These are phyloP conservation scores for Anniella stebbinsi DNA, from an alignment of 2,797 vertebrate species.

Conservation along the genomic window DNA sequence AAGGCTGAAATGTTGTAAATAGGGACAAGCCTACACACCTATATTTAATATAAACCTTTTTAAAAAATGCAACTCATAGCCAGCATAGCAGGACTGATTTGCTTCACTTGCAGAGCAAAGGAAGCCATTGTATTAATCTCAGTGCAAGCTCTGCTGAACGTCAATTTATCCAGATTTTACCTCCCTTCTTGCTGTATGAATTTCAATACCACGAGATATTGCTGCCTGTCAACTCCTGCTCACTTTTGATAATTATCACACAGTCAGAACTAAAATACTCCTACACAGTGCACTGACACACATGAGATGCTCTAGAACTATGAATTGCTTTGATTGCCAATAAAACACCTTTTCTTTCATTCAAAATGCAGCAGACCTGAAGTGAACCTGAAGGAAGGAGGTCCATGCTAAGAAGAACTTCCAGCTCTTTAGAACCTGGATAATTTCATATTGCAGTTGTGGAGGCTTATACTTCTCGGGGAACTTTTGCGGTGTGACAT, in stretches of 20 bases:
- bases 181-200: constrained; percentile 25
- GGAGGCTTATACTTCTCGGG: constrained; percentile 43
- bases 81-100: neutral
- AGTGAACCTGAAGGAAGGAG: constrained; percentile 51
- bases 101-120: constrained; percentile 4
- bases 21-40: neutral
- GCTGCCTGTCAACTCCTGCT: constrained; percentile 15
- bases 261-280: constrained; percentile 49
- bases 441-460: constrained; percentile 24
- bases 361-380: constrained; percentile 42
- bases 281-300: neutral
- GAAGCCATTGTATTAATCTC: neutral
- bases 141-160: neutral
- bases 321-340: constrained; percentile 56
- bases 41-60: neutral
- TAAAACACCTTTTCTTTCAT: constrained; percentile 57
- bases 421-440: constrained; percentile 39
- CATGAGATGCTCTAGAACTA: constrained; percentile 36
- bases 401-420: constrained; percentile 43
- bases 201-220: constrained; percentile 32
- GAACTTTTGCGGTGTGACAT: constrained; percentile 15
- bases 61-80: neutral
- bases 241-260: constrained; percentile 21
- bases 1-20: neutral
- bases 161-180: constrained; percentile 25